Base-by-base conservation (phyloP, 2,113 vertebrate species). In the Microcebus murinus region DNA sequence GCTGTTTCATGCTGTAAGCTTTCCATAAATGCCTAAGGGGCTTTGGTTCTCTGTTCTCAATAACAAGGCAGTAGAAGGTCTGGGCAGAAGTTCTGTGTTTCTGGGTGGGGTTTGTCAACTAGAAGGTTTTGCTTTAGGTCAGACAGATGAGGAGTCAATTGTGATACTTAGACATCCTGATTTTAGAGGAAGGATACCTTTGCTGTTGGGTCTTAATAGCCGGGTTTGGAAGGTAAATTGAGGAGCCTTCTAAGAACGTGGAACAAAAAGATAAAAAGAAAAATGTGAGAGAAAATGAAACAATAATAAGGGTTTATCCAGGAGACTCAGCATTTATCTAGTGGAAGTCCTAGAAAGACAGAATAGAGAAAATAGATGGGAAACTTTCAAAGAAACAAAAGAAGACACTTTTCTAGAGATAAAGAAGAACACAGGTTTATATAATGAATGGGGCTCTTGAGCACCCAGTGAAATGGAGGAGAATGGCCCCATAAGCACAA, bases 331-430 rank as follows among this genome's bases (percentile, higher is more conserved):
- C 42, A 76, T 82, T 18, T 73, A 36, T 57, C 34, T 73, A 45
- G 96, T 45, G 17, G 14, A 97, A 79, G 6, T 94, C 81, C 70
- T 70, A 83, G 39, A 80, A 97, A 84, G 63, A 84, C 3, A 95
- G 27, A 93, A 67, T 50, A 82, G 39, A 91, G 48, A 79, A 92
- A 95, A 93, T 17, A 17, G 31, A 94, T 79, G 12, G 6, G 61
- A 61, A 31, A 20, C 13, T 87, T 74, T 79, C 4, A 74, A 65
- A 91, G 42, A 92, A 77, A 71, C 4, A 76, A 36, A 55, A 74
- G 13, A 96, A 89, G 34, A 77, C 5, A 70, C 45, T 63, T 90
- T 95, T 95, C 50, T 84, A 73, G 27, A 90, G 23, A 36, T 52
- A 92, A 73, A 83, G 29, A 91, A 50, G 31, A 91, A 50, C 27